A percentile compares a stretch with the other conserved stretches of the same genome.
Conservation (phyloP, 2,113 vertebrate species). For the Mastomys coucha region DNA sequence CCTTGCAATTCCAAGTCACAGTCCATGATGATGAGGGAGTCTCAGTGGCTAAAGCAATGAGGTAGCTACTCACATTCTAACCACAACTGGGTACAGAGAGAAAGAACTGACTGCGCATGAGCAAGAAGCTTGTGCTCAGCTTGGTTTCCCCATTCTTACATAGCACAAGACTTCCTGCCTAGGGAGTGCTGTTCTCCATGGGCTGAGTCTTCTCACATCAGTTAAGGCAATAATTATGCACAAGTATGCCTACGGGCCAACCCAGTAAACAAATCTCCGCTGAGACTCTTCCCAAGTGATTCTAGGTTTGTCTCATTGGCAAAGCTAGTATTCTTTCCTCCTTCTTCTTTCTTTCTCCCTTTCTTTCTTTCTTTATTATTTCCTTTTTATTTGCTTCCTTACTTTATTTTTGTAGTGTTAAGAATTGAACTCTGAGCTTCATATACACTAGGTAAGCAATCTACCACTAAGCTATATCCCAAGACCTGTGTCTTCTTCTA, state of each 20-base stretch:
- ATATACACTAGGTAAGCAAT: not conserved
- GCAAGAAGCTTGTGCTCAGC: no score
- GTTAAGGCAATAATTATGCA: not conserved
- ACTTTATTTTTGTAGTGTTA: not conserved
- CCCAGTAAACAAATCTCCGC: not conserved
- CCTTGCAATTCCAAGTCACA: not conserved
- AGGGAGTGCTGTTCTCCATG: not conserved
- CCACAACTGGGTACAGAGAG: not conserved
- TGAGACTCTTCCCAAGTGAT: not conserved
- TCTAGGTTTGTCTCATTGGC: not conserved
- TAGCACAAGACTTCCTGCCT: not conserved
- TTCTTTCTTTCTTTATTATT: not conserved
- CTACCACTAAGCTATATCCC: not conserved
- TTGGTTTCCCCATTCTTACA: not conserved
- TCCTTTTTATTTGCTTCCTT: not conserved
- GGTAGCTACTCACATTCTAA: not conserved
- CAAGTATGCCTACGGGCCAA: not conserved
- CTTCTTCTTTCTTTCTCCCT: not conserved
- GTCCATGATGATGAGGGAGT: not conserved
- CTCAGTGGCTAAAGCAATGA: not conserved
- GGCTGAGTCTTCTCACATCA: not conserved
- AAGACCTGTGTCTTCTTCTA: not conserved
- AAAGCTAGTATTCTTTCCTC: not conserved
- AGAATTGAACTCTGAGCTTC: not conserved
- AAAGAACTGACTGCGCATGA: accelerated